Evolutionary conservation across 2,888 invertebrate species (phyloP).

Genomic region (Calephelis perditalis): DNA sequence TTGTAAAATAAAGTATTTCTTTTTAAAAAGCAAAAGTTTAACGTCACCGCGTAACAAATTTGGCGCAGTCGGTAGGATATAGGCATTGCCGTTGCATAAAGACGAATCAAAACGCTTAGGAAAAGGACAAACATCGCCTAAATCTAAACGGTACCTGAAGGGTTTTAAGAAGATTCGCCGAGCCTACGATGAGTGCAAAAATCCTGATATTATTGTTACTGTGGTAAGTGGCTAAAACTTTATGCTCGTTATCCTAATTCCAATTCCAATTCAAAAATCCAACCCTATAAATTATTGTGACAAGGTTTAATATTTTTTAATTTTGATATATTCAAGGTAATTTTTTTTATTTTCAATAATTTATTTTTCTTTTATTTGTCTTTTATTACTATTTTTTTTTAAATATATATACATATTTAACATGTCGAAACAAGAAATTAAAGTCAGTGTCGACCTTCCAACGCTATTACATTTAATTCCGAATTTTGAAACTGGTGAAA

Average conservation of each 20-base stretch:
- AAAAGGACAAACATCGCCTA: conserved; percentile 17
- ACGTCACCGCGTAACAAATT: too few species aligned
- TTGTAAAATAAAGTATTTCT: too few species aligned
- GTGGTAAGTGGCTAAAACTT: conserved; percentile 20
- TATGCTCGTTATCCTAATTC: conserved; percentile 13
- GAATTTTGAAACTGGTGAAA: conserved; percentile 21
- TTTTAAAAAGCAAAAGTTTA: too few species aligned
- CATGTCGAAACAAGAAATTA: not conserved
- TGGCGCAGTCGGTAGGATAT: too few species aligned
- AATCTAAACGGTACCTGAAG: conserved; percentile 15
- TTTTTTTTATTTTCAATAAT: conserved; percentile 1
- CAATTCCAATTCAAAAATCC: not conserved
- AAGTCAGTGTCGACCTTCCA: not conserved
- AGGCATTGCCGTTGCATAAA: not conserved
- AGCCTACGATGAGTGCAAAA: conserved; percentile 6
- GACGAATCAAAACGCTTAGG: conserved; percentile 10
- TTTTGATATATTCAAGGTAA: too few species aligned
- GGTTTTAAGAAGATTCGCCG: conserved; percentile 18
- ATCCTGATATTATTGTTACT: conserved; percentile 16
- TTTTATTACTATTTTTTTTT: not conserved
- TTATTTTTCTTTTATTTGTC: not conserved
- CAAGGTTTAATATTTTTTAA: not conserved
- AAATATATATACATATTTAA: not conserved
- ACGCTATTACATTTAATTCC: conserved; percentile 21
- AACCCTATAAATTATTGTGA: not conserved